These are phyloP conservation scores for Heterodera filipjevi DNA, from an alignment of 2,888 invertebrate genomes.

Conservation along the genomic window DNA sequence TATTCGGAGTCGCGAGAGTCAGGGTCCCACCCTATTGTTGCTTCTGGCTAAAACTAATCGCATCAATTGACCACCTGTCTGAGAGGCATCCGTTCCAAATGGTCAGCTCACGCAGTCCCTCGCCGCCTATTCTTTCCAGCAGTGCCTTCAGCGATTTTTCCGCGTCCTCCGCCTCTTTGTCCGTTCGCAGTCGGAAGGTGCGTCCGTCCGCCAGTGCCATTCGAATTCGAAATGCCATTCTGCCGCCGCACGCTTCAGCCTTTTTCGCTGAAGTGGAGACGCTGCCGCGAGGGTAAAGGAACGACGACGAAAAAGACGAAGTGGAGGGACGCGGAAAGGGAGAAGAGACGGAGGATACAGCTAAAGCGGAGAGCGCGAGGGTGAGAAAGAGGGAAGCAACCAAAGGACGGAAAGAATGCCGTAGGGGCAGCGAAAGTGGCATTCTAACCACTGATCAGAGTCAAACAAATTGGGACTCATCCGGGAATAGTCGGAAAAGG, in stretches of 20 bases:
- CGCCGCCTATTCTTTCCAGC: conserved; percentile 11
- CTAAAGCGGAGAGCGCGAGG: background rate
- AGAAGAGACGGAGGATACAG: background rate
- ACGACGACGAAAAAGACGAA: background rate
- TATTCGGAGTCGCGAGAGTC: too few species aligned
- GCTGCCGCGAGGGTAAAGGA: background rate
- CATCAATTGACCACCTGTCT: conserved; percentile 5
- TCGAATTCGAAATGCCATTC: conserved; percentile 23
- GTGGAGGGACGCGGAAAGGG: background rate
- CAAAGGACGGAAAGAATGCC: background rate
- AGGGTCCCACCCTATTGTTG: too few species aligned
- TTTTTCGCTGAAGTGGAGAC: background rate
- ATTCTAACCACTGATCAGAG: too few species aligned
- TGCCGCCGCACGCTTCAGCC: too few species aligned
- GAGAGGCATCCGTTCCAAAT: conserved; percentile 35
- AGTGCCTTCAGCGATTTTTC: conserved; percentile 15
- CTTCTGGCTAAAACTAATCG: too few species aligned
- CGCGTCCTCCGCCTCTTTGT: conserved; percentile 2
- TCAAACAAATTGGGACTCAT: too few species aligned
- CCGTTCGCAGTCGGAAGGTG: conserved; percentile 24
- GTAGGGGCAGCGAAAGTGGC: too few species aligned
- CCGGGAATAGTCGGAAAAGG: too few species aligned
- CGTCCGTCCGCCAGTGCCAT: conserved; percentile 22
- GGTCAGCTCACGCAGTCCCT: conserved; percentile 27
- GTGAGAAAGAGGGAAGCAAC: too few species aligned